Evolutionary conservation across 2,888 invertebrate species (phyloP).

Genomic region (Bellardia bayeri): DNA sequence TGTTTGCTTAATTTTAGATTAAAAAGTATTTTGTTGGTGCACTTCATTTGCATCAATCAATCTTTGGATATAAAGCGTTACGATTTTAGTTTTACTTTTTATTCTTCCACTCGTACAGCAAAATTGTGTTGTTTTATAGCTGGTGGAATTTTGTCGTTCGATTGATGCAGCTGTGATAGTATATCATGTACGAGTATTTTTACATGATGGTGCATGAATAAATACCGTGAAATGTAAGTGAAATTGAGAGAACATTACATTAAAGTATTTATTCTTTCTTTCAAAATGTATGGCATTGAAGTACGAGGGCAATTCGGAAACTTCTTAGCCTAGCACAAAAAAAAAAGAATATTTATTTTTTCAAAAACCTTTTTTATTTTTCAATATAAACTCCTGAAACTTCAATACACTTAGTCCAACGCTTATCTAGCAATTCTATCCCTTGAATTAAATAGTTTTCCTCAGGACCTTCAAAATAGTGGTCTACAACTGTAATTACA

Average conservation of each 20-base stretch:
- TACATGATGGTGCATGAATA: constrained; percentile 6
- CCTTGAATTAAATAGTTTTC: no score
- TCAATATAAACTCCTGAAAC: no score
- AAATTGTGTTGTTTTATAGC: constrained; percentile 21
- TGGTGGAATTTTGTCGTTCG: constrained; percentile 48
- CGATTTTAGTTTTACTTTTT: constrained; percentile 49
- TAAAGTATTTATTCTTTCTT: no score
- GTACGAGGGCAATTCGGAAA: no score
- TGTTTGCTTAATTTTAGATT: constrained; percentile 55
- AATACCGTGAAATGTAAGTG: constrained; percentile 57
- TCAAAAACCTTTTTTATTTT: no score
- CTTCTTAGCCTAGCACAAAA: no score
- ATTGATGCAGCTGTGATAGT: constrained; percentile 72
- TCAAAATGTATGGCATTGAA: no score
- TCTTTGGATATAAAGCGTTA: constrained; percentile 72
- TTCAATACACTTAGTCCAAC: no score
- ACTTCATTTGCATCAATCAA: constrained; percentile 76
- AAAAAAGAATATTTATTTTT: no score
- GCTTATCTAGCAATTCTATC: no score
- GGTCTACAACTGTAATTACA: no score
- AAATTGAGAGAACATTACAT: background rate
- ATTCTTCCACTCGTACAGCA: background rate
- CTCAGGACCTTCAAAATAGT: no score
- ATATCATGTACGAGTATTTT: constrained; percentile 61
- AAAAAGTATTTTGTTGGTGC: constrained; percentile 68